These are phyloP conservation scores for Apamea sordens DNA, from an alignment of 2,888 invertebrate species.

Conservation along the genomic window DNA sequence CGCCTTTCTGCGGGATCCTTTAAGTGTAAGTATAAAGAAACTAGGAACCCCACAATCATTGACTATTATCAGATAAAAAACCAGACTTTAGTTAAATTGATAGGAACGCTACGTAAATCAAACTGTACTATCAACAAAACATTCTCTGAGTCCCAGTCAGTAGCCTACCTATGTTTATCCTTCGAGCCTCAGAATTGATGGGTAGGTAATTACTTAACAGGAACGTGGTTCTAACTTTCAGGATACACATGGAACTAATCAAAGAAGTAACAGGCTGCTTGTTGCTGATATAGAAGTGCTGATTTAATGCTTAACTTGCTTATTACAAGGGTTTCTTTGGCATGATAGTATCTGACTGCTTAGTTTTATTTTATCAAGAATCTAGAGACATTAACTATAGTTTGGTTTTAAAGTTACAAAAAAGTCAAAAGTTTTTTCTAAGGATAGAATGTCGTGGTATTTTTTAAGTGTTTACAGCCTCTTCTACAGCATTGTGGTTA, in stretches of 20 bases:
- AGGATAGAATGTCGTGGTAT: neutral
- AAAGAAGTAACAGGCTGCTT: constrained; percentile 67
- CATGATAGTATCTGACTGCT: neutral
- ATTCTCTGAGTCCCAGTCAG: constrained; percentile 14
- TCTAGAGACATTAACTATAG: neutral
- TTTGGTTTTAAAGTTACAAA: neutral
- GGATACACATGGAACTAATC: constrained; percentile 68
- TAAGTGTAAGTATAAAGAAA: neutral
- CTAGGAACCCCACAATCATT: neutral
- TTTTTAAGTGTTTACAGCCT: neutral
- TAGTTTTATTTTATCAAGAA: neutral
- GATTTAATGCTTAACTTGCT: constrained; percentile 36
- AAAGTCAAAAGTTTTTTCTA: neutral
- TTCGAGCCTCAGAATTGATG: constrained; percentile 71
- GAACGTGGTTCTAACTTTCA: constrained; percentile 75
- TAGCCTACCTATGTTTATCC: constrained; percentile 26
- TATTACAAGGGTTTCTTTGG: constrained; percentile 13
- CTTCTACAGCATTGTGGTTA: neutral
- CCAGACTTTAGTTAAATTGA: constrained; percentile 7
- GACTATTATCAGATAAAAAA: neutral
- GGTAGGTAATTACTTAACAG: constrained; percentile 79
- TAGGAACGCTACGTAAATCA: constrained; percentile 1
- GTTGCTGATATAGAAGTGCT: constrained; percentile 39
- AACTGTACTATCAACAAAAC: constrained; percentile 24
- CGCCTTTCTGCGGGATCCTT: too few species aligned